A percentile compares a stretch with the other conserved stretches of the same genome.
These are phyloP conservation scores for Montipora cactus DNA, from an alignment of 64 coral and sea anemone species.

Conservation along the genomic window DNA sequence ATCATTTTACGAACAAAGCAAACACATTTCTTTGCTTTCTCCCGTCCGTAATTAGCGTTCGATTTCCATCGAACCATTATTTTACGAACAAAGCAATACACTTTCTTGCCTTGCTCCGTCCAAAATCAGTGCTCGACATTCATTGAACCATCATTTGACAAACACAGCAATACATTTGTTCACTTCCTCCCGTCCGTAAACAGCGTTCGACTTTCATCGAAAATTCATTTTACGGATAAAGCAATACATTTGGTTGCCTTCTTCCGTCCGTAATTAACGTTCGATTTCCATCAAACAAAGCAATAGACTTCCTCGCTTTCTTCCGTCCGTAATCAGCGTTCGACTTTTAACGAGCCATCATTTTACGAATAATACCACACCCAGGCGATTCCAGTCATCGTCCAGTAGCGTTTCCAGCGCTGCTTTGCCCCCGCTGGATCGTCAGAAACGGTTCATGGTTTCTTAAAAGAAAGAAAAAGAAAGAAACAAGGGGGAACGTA, in stretches of 20 bases:
- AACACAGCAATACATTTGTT: not conserved
- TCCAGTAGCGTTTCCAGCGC: not conserved
- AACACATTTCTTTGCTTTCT: too few species aligned
- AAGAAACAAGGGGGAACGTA: not conserved
- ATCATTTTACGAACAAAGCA: too few species aligned
- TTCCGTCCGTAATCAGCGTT: slow-evolving; percentile 3
- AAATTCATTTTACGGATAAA: not conserved
- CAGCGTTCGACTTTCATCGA: not conserved
- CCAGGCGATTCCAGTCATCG: not conserved
- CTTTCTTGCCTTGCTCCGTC: too few species aligned
- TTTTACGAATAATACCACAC: not conserved
- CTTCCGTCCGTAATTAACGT: slow-evolving; percentile 1
- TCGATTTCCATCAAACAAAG: not conserved
- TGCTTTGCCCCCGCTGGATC: not conserved
- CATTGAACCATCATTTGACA: too few species aligned
- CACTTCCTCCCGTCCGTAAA: not conserved
- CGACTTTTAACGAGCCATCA: not conserved
- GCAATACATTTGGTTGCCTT: not conserved
- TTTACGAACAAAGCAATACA: too few species aligned
- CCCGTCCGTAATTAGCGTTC: too few species aligned
- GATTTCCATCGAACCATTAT: too few species aligned
- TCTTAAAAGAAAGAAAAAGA: not conserved
- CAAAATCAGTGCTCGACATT: too few species aligned
- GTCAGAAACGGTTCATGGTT: slow-evolving; percentile 13
- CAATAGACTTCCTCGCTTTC: not conserved